Conservation (phyloP, 2,888 invertebrate genomes). For the Papilio demoleus region DNA sequence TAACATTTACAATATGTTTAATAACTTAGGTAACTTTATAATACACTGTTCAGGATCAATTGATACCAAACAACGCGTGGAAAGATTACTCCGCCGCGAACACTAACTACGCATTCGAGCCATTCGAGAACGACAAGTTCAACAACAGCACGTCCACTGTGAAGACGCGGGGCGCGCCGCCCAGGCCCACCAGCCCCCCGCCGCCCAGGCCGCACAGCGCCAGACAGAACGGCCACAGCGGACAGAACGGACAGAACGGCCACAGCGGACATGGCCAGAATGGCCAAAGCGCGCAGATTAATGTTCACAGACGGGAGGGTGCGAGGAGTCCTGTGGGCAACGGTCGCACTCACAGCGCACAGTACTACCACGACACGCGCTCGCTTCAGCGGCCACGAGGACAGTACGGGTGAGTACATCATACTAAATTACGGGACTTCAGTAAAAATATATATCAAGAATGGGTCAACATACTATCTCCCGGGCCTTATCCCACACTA, state of each 20-base stretch:
- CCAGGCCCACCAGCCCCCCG: constrained; percentile 54
- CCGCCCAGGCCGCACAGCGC: constrained; percentile 47
- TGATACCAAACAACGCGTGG: constrained; percentile 94
- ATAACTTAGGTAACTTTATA: not conserved
- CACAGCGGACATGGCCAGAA: constrained; percentile 2
- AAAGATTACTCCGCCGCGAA: constrained; percentile 93
- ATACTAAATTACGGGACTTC: no score
- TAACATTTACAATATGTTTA: no score
- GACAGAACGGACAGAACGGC: constrained; percentile 14
- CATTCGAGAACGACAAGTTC: constrained; percentile 91
- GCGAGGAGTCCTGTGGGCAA: constrained; percentile 36
- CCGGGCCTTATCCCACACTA: no score
- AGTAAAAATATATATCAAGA: no score
- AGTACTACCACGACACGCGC: constrained; percentile 84
- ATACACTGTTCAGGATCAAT: constrained; percentile 85
- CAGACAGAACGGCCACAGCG: constrained; percentile 39
- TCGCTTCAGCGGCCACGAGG: constrained; percentile 84
- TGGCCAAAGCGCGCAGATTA: constrained; percentile 1
- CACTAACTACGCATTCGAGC: constrained; percentile 95
- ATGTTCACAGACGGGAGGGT: constrained; percentile 19
- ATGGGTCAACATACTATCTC: no score
- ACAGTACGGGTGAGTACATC: constrained; percentile 65
- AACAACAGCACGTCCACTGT: constrained; percentile 65
- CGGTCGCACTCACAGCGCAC: constrained; percentile 58
- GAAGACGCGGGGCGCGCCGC: constrained; percentile 39